phyloP scores from a whole-genome alignment of 2,113 vertebrate genomes.

The Jacana jacana region DNA sequence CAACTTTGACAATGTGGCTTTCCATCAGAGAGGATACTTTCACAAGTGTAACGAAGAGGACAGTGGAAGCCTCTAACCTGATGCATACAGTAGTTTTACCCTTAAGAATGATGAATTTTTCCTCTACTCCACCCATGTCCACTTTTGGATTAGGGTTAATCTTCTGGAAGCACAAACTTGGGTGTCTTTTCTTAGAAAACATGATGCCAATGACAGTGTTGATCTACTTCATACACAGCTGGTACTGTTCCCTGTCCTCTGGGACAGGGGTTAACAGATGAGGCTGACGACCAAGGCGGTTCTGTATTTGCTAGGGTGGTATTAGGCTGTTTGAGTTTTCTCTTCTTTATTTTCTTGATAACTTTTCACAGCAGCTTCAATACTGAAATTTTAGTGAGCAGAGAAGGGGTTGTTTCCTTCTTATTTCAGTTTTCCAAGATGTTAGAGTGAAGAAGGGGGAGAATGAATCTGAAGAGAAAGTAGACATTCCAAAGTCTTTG shows the following conservation, averaged over 20 bases:
- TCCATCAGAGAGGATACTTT: background rate
- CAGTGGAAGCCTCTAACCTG: background rate
- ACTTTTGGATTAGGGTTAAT: background rate
- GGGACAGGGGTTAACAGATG: background rate
- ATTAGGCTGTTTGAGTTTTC: background rate
- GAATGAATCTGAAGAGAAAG: too few species aligned
- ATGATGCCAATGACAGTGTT: background rate
- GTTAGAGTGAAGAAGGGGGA: background rate
- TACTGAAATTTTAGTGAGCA: background rate
- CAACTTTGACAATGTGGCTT: background rate
- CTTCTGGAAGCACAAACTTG: background rate
- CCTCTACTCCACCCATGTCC: background rate
- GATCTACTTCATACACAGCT: background rate
- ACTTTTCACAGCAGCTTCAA: background rate
- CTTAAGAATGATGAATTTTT: background rate
- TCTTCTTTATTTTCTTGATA: background rate
- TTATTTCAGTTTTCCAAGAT: background rate
- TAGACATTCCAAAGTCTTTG: too few species aligned
- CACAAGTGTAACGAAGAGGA: background rate
- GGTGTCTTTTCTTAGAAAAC: background rate
- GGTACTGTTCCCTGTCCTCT: background rate
- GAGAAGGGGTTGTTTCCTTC: background rate
- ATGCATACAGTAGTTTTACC: background rate
- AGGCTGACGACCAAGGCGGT: background rate
- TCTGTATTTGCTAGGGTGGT: background rate